Conservation (phyloP, 2,113 vertebrate genomes). For the Cromileptes altivelis region DNA sequence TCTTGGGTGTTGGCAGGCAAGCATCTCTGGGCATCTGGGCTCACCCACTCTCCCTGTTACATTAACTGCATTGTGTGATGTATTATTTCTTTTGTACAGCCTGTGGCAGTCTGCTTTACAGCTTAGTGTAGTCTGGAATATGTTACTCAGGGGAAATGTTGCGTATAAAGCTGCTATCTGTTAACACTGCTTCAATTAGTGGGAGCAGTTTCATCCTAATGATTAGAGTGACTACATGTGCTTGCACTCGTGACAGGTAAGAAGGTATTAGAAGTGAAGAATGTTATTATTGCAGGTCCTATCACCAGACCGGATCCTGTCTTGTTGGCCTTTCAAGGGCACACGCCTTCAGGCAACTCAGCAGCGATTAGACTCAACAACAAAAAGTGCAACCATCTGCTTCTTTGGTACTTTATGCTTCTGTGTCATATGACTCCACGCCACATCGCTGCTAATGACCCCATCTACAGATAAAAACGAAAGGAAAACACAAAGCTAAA, state of each 20-base stretch:
- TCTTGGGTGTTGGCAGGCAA: slow-evolving; percentile 24
- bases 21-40: slow-evolving; percentile 15
- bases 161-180: slow-evolving; percentile 13
- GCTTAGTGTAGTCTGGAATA: slow-evolving; percentile 31
- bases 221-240: not conserved
- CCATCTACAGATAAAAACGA: not conserved
- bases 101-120: not conserved
- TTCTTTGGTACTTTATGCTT: not conserved
- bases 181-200: slow-evolving; percentile 45
- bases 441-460: slow-evolving; percentile 26
- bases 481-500: slow-evolving; percentile 22
- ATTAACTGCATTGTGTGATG: slow-evolving; percentile 1
- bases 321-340: slow-evolving; percentile 2
- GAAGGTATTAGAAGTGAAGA: not conserved
- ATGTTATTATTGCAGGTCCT: not conserved
- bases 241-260: not conserved
- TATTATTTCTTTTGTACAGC: slow-evolving; percentile 8
- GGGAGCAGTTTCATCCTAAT: slow-evolving; percentile 16
- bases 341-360: not conserved
- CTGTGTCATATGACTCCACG: not conserved
- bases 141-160: slow-evolving; percentile 37
- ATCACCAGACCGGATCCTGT: not conserved
- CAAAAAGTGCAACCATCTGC: slow-evolving; percentile 25
- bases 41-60: slow-evolving; percentile 18
- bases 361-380: slow-evolving; percentile 22